A percentile compares a stretch with the other conserved stretches of the same genome.
Evolutionary conservation across 1,140 invertebrate species (phyloP).

Genomic region (Tetramorium simillimum): DNA sequence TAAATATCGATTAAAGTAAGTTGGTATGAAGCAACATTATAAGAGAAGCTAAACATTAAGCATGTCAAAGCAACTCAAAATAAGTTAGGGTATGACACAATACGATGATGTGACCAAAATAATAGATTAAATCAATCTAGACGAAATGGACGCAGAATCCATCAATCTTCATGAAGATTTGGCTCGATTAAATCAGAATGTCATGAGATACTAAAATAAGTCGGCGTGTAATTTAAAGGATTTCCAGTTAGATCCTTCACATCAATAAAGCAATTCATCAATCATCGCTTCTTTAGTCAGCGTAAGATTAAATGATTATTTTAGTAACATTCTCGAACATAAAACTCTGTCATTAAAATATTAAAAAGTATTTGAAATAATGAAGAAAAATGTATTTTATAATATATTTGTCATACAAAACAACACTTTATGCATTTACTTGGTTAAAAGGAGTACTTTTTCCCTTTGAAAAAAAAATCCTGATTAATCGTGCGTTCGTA

Average conservation of each 20-base stretch:
- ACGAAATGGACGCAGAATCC: not conserved
- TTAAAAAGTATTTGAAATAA: not conserved
- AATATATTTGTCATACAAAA: not conserved
- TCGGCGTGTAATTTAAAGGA: constrained; percentile 1
- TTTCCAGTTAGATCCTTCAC: not conserved
- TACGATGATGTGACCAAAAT: constrained; percentile 27
- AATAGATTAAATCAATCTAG: constrained; percentile 31
- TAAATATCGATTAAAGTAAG: not conserved
- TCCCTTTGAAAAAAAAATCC: not conserved
- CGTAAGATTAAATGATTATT: no score
- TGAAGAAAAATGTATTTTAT: not conserved
- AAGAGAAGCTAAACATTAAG: not conserved
- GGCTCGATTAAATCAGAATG: constrained; percentile 8
- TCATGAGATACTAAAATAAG: constrained; percentile 11
- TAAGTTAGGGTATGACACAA: constrained; percentile 1
- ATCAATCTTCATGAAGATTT: constrained; percentile 43
- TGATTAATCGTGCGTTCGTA: not conserved
- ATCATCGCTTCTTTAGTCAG: not conserved
- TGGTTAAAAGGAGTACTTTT: not conserved
- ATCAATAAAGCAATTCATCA: constrained; percentile 1
- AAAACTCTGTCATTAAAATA: not conserved
- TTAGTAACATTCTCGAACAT: not conserved
- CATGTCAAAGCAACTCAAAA: constrained; percentile 28
- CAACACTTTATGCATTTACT: not conserved
- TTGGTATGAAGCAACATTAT: not conserved